Conservation (phyloP, 1,140 invertebrate species). For the Anastrepha obliqua region DNA sequence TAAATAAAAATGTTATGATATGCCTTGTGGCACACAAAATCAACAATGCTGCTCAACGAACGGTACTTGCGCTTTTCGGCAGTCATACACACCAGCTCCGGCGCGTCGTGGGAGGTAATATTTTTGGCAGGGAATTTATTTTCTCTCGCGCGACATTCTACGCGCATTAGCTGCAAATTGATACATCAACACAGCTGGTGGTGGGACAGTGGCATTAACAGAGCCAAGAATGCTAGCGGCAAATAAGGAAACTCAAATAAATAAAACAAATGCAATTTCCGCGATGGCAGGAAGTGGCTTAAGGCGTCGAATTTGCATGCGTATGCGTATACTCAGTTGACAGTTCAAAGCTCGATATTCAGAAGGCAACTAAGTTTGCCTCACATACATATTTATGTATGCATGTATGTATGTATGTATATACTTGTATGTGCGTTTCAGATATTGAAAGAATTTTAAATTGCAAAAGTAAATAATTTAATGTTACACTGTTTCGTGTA, state of each 20-base stretch:
- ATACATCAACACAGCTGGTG: slow-evolving; percentile 34
- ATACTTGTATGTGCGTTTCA: background rate
- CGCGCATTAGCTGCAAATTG: slow-evolving; percentile 41
- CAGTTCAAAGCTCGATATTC: slow-evolving; percentile 22
- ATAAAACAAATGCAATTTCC: slow-evolving; percentile 53
- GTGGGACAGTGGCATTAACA: background rate
- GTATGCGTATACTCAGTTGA: slow-evolving; percentile 19
- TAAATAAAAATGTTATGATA: slow-evolving; percentile 48
- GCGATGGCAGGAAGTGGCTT: slow-evolving; percentile 37
- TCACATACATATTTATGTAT: background rate
- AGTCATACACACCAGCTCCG: background rate
- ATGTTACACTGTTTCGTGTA: no score
- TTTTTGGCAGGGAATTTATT: slow-evolving; percentile 33
- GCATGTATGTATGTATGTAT: background rate
- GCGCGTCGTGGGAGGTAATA: background rate
- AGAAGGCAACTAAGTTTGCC: background rate
- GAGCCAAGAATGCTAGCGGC: slow-evolving; percentile 11
- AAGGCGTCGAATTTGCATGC: slow-evolving; percentile 13
- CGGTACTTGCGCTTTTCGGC: slow-evolving; percentile 21
- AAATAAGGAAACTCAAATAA: slow-evolving; percentile 47
- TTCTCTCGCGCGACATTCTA: slow-evolving; percentile 33
- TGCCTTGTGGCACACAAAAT: slow-evolving; percentile 24
- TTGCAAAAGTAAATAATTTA: background rate
- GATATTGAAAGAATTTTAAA: background rate
- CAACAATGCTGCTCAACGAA: background rate